Evolutionary conservation across 2,797 vertebrate genomes (phyloP).

Genomic region (Cyprinodon diabolis): DNA sequence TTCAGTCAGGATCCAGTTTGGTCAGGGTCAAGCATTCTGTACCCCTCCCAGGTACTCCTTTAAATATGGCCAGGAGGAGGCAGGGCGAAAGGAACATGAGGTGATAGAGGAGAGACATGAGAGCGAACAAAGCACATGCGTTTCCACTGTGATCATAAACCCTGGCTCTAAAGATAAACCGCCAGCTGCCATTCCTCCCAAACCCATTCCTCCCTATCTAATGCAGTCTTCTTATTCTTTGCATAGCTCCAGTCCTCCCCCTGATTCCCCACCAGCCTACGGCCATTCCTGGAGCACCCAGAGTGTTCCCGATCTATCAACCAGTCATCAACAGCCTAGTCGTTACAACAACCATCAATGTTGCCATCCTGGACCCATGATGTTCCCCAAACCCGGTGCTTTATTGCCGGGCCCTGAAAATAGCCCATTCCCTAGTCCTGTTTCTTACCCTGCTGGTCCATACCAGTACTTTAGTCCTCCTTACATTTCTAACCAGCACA

Average conservation of each 20-base stretch:
- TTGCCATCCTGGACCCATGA: constrained; percentile 24
- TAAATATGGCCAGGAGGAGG: constrained; percentile 76
- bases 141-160: constrained; percentile 82
- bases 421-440: constrained; percentile 25
- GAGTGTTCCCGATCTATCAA: constrained; percentile 87
- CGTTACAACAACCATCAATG: constrained; percentile 34
- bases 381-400: constrained; percentile 14
- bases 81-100: constrained; percentile 26
- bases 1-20: constrained; percentile 89
- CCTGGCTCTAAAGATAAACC: constrained; percentile 39
- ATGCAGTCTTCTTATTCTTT: constrained; percentile 85
- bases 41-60: constrained; percentile 87
- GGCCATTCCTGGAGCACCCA: constrained; percentile 84
- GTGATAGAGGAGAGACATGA: constrained; percentile 55
- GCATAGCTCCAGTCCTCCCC: constrained; percentile 78
- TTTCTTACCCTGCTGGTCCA: constrained; percentile 7
- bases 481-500: constrained; percentile 32
- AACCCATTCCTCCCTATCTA: constrained; percentile 68
- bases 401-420: constrained; percentile 27
- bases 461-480: constrained; percentile 43
- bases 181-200: constrained; percentile 42
- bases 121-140: constrained; percentile 63
- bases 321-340: constrained; percentile 19
- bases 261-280: constrained; percentile 78
- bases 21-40: constrained; percentile 82